These are phyloP conservation scores for Gracilinanus agilis DNA, from an alignment of 2,113 vertebrate species.

Conservation along the genomic window DNA sequence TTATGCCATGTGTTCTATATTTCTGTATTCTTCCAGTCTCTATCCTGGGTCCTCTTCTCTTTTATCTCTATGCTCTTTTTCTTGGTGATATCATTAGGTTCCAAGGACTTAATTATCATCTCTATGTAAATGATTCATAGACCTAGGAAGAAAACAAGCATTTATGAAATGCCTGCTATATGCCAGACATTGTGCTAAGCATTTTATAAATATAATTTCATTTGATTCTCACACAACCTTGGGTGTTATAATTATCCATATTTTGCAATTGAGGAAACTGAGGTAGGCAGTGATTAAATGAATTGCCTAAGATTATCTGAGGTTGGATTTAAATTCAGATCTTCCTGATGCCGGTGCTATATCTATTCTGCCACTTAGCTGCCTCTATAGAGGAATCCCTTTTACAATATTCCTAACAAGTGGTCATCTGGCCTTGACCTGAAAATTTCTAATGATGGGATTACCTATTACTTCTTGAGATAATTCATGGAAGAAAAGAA, in stretches of 20 bases:
- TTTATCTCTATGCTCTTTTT: background rate
- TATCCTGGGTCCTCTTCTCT: background rate
- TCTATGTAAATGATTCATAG: background rate
- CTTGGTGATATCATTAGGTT: background rate
- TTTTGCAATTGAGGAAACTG: background rate
- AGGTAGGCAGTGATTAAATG: background rate
- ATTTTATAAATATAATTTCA: background rate
- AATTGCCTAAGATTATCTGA: background rate
- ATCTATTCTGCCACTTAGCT: background rate
- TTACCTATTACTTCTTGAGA: background rate
- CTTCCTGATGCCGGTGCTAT: background rate
- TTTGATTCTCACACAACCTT: background rate
- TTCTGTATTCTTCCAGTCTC: background rate
- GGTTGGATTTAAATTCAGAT: background rate
- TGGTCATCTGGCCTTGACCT: background rate
- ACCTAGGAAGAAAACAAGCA: background rate
- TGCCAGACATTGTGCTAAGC: background rate
- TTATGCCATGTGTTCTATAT: background rate
- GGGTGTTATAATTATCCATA: background rate
- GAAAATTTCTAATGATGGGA: background rate
- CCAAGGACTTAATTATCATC: background rate
- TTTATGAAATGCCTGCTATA: background rate
- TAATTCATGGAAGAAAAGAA: background rate
- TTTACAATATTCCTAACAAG: background rate
- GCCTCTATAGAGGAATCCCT: background rate